Conservation (phyloP, 2,888 invertebrate genomes). For the Leptinotarsa peninsularis region DNA sequence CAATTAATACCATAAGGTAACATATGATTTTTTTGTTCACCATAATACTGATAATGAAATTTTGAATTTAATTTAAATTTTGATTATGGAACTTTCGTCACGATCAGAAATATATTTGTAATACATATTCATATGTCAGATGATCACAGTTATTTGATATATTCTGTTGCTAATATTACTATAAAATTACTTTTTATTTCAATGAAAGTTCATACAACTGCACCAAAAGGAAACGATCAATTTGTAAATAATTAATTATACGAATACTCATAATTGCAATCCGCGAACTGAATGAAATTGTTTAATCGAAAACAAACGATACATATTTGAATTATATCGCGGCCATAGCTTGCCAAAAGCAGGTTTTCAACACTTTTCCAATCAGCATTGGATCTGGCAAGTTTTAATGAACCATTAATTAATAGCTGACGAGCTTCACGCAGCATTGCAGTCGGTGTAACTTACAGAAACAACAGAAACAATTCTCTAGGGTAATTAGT, state of each 20-base stretch:
- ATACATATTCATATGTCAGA: no score
- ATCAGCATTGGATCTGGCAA: background rate
- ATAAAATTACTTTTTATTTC: no score
- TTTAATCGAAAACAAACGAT: background rate
- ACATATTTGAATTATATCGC: background rate
- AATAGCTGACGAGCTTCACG: background rate
- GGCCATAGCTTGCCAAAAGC: background rate
- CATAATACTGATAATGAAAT: no score
- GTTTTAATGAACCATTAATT: slow-evolving; percentile 10
- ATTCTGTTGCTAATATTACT: no score
- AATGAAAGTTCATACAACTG: no score
- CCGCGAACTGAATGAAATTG: background rate
- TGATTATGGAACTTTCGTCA: no score
- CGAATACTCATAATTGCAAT: background rate
- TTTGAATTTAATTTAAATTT: no score
- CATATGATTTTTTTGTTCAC: no score
- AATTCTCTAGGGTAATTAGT: background rate
- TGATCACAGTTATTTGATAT: no score
- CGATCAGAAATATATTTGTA: no score
- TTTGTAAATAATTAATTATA: background rate
- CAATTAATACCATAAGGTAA: no score
- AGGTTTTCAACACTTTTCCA: slow-evolving; percentile 1
- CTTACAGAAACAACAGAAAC: slow-evolving; percentile 3
- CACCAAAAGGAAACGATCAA: no score
- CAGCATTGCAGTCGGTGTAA: background rate